Percentiles rank a stretch among this genome's conserved stretches.
Conservation (phyloP, 2,113 vertebrate species). For the Eidolon helvum region DNA sequence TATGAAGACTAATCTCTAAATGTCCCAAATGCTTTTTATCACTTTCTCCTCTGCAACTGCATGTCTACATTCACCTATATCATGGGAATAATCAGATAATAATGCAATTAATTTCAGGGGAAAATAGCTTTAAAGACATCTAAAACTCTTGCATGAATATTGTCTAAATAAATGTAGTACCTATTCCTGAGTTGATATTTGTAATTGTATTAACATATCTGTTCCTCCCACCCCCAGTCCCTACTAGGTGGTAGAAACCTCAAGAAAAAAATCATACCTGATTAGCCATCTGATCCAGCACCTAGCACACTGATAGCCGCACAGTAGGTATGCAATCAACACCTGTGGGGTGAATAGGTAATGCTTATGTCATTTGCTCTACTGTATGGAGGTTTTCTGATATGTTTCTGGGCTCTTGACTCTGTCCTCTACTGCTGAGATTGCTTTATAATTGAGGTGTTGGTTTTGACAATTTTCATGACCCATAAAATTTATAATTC, state of each 20-base stretch:
- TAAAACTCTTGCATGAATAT: not conserved
- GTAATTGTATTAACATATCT: not conserved
- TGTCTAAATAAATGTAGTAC: not conserved
- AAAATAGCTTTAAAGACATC: not conserved
- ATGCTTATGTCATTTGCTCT: not conserved
- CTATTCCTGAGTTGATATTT: not conserved
- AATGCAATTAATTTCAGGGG: not conserved
- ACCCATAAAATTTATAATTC: slow-evolving; percentile 50
- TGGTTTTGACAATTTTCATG: slow-evolving; percentile 36
- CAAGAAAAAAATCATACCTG: not conserved
- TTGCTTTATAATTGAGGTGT: slow-evolving; percentile 40
- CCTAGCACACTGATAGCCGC: not conserved
- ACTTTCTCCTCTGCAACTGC: not conserved
- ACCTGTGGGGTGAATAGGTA: not conserved
- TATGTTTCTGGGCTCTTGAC: not conserved
- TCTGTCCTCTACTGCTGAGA: not conserved
- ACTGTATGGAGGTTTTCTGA: not conserved
- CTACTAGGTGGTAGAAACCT: not conserved
- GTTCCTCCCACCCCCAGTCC: not conserved
- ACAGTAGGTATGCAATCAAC: not conserved
- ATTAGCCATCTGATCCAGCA: not conserved
- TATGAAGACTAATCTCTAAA: not conserved
- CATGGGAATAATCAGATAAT: not conserved
- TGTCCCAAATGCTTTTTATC: not conserved
- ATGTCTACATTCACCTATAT: not conserved